These are phyloP conservation scores for Plectropomus leopardus DNA, from an alignment of 2,113 vertebrate genomes.

Conservation along the genomic window DNA sequence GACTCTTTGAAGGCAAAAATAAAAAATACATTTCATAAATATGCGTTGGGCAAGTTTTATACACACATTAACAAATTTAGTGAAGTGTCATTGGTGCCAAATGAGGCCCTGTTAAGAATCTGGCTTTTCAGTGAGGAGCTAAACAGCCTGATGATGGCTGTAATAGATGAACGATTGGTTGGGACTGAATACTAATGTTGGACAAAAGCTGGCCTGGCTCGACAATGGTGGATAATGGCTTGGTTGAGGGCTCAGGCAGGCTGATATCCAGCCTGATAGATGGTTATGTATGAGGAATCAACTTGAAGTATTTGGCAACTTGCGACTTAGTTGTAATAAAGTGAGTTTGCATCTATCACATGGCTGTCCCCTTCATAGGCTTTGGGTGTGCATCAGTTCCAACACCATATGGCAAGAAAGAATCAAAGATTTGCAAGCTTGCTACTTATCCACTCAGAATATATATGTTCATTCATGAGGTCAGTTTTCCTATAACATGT, in stretches of 20 bases:
- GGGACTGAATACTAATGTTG: not conserved
- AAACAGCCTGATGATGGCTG: not conserved
- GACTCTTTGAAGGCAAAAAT: not conserved
- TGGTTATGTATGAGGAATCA: constrained; percentile 10
- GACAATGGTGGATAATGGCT: not conserved
- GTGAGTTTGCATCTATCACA: too few species aligned
- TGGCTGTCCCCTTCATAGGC: too few species aligned
- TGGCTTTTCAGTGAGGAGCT: not conserved
- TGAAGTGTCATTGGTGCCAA: not conserved
- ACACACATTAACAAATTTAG: not conserved
- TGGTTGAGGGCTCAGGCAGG: not conserved
- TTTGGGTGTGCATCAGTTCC: constrained; percentile 22
- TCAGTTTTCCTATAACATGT: not conserved
- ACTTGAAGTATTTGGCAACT: constrained; percentile 11
- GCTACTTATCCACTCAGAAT: not conserved
- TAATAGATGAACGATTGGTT: not conserved
- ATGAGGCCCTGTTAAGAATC: not conserved
- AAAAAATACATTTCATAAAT: not conserved
- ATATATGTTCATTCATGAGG: not conserved
- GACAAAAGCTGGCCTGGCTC: not conserved
- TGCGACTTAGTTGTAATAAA: constrained; percentile 1
- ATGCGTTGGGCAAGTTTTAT: not conserved
- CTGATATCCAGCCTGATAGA: constrained; percentile 5
- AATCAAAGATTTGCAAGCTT: too few species aligned
- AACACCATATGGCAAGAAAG: too few species aligned